These are phyloP conservation scores for Caradrina kadenii DNA, from an alignment of 2,888 invertebrate species.

Conservation along the genomic window DNA sequence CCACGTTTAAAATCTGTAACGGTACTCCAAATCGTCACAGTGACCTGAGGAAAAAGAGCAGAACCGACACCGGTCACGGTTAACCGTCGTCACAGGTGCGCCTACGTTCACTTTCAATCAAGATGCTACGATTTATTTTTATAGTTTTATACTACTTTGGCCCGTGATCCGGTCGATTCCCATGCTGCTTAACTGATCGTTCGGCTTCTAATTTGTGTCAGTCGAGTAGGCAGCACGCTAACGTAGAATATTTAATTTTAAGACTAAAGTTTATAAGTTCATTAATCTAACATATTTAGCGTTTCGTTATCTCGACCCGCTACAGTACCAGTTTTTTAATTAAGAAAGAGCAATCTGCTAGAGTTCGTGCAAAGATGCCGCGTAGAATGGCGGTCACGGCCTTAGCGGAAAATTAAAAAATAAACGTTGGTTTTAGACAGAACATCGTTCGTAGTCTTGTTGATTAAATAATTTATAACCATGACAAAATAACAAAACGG, in stretches of 20 bases:
- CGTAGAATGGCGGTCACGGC: slow-evolving; percentile 70
- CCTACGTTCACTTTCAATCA: slow-evolving; percentile 86
- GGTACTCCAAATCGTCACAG: slow-evolving; percentile 80
- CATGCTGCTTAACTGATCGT: slow-evolving; percentile 51
- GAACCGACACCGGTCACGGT: slow-evolving; percentile 81
- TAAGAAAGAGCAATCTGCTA: slow-evolving; percentile 69
- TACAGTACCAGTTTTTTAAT: slow-evolving; percentile 72
- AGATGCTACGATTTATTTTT: slow-evolving; percentile 78
- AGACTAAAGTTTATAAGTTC: slow-evolving; percentile 60
- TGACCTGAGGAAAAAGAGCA: slow-evolving; percentile 82
- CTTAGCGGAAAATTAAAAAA: slow-evolving; percentile 66
- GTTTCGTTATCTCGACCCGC: slow-evolving; percentile 62
- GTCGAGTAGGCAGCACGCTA: slow-evolving; percentile 31
- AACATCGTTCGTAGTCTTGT: slow-evolving; percentile 49
- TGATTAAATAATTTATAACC: slow-evolving; percentile 55
- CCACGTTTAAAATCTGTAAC: slow-evolving; percentile 76
- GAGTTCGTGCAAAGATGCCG: slow-evolving; percentile 70
- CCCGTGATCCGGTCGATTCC: slow-evolving; percentile 44
- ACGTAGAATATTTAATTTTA: slow-evolving; percentile 30
- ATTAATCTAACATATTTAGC: slow-evolving; percentile 59
- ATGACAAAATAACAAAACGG: slow-evolving; percentile 60
- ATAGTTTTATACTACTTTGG: slow-evolving; percentile 67
- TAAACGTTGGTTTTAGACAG: slow-evolving; percentile 52
- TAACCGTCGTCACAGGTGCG: slow-evolving; percentile 83
- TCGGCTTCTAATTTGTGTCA: slow-evolving; percentile 46